A percentile compares a stretch with the other conserved stretches of the same genome.
phyloP scores from a whole-genome alignment of 2,797 vertebrate genomes.

The Lutjanus campechanus region DNA sequence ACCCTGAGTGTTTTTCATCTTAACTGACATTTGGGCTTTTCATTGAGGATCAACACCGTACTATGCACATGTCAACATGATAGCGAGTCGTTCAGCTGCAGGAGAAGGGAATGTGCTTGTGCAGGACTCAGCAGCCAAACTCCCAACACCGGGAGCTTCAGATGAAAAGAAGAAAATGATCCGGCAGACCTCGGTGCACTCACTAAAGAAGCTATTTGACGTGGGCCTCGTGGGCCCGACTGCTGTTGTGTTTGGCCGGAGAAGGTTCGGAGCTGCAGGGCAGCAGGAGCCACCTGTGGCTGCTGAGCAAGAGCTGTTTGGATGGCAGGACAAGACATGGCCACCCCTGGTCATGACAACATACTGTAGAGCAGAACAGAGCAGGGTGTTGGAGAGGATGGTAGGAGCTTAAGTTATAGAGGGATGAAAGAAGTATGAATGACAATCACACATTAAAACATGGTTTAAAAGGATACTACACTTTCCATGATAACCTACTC shows the following conservation, averaged over 20 bases:
- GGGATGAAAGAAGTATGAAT: no score
- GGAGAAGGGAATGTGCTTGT: constrained; percentile 69
- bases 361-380: neutral
- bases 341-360: constrained; percentile 17
- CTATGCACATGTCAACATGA: constrained; percentile 38
- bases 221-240: constrained; percentile 55
- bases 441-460: neutral
- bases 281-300: constrained; percentile 85
- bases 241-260: constrained; percentile 78
- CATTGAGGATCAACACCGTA: neutral
- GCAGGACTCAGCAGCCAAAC: constrained; percentile 57
- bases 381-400: no score
- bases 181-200: constrained; percentile 60
- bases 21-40: neutral
- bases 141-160: constrained; percentile 50
- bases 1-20: constrained; percentile 13
- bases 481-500: no score
- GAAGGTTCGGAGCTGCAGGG: constrained; percentile 62
- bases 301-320: constrained; percentile 59
- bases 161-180: constrained; percentile 69
- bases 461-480: no score
- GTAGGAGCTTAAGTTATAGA: no score
- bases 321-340: constrained; percentile 39
- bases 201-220: constrained; percentile 72
- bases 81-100: constrained; percentile 35